Conservation (phyloP, 2,113 vertebrate genomes). For the Lampris incognitus region DNA sequence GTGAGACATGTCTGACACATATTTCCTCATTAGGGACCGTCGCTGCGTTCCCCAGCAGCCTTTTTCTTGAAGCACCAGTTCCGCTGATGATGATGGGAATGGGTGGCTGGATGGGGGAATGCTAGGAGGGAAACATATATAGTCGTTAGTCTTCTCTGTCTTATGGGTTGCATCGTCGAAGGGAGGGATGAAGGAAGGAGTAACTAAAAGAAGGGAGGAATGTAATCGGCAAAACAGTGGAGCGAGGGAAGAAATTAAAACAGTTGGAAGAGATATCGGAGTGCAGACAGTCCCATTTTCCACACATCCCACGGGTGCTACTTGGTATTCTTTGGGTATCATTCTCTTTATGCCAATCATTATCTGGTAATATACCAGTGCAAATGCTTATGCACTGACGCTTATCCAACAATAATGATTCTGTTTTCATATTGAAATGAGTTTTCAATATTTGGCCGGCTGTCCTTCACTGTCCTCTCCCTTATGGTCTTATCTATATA, state of each 20-base stretch:
- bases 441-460: slow-evolving; percentile 17
- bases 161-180: slow-evolving; percentile 35
- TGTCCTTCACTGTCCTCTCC: slow-evolving; percentile 5
- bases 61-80: slow-evolving; percentile 32
- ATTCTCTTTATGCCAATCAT: slow-evolving; percentile 34
- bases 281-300: slow-evolving; percentile 31
- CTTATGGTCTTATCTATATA: slow-evolving; percentile 22
- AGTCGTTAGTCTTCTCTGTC: slow-evolving; percentile 44
- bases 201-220: not conserved
- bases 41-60: not conserved
- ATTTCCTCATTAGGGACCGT: slow-evolving; percentile 32
- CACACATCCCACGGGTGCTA: slow-evolving; percentile 18
- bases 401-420: too few species aligned
- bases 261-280: slow-evolving; percentile 26
- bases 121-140: slow-evolving; percentile 33
- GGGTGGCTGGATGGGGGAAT: slow-evolving; percentile 31
- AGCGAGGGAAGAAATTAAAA: slow-evolving; percentile 2
- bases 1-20: slow-evolving; percentile 41
- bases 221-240: not conserved
- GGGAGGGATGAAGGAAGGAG: slow-evolving; percentile 12
- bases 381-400: too few species aligned
- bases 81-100: slow-evolving; percentile 42
- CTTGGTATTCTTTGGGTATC: slow-evolving; percentile 35
- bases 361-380: slow-evolving; percentile 25
- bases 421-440: too few species aligned